phyloP scores from a whole-genome alignment of 2,113 vertebrate species.

The Carassius carassius region DNA sequence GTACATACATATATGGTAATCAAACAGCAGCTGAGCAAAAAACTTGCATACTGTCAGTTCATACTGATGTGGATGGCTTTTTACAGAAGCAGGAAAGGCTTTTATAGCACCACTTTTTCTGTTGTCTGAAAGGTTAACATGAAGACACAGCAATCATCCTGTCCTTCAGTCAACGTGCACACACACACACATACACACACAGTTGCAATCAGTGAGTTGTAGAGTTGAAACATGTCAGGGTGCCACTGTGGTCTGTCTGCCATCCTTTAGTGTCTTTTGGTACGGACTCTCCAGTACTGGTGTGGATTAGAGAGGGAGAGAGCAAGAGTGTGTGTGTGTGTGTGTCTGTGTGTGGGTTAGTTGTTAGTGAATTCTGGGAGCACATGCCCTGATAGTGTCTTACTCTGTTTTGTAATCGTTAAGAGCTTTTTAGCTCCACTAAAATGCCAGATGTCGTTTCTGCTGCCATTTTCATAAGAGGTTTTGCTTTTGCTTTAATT shows the following conservation, averaged over 20 bases:
- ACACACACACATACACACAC: not conserved
- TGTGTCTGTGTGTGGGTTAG: not conserved
- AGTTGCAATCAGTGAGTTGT: not conserved
- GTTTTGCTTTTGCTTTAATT: not conserved
- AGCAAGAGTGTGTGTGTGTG: not conserved
- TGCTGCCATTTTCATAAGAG: not conserved
- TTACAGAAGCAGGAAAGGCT: conserved; percentile 15
- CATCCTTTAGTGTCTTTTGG: conserved; percentile 10
- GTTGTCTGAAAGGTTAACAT: conserved; percentile 42
- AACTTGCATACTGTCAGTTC: not conserved
- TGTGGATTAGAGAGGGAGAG: not conserved
- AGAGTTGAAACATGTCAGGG: conserved; percentile 8
- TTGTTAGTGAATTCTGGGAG: not conserved
- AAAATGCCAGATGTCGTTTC: not conserved
- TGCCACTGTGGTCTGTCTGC: conserved; percentile 17
- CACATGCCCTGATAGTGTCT: not conserved
- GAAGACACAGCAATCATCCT: conserved; percentile 44
- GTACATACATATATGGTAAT: not conserved
- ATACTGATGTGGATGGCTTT: not conserved
- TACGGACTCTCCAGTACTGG: not conserved
- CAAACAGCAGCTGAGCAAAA: not conserved
- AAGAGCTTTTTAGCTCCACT: not conserved
- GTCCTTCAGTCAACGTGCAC: conserved; percentile 11
- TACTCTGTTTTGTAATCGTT: not conserved
- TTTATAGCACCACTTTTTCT: conserved; percentile 37